Conservation (phyloP, 2,797 vertebrate species). For the Benthosema pterotum region DNA sequence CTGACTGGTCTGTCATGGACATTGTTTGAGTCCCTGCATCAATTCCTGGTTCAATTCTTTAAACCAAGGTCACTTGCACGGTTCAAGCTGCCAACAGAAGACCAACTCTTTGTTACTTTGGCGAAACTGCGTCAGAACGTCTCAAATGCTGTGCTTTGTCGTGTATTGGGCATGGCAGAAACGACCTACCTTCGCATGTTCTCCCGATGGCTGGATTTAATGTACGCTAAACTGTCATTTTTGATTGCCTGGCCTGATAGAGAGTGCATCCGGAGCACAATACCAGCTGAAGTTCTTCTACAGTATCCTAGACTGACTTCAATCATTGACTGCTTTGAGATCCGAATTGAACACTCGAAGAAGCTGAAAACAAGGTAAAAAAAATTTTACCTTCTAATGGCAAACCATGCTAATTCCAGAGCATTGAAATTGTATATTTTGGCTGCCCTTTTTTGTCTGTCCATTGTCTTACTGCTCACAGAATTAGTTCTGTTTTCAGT, state of each 20-base stretch:
- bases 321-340: slow-evolving; percentile 1
- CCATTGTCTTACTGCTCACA: too few species aligned
- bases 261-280: not conserved
- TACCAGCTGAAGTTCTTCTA: slow-evolving; percentile 2
- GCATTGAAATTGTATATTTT: too few species aligned
- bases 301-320: slow-evolving; percentile 4
- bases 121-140: slow-evolving; percentile 1
- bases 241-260: slow-evolving; percentile 3
- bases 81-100: not conserved
- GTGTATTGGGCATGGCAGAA: not conserved
- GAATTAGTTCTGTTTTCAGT: not conserved
- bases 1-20: not conserved
- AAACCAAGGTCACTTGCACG: not conserved
- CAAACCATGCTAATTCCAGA: not conserved
- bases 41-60: not conserved
- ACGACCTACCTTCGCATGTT: not conserved
- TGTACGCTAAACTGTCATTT: not conserved
- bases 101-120: not conserved
- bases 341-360: not conserved
- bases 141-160: not conserved
- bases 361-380: not conserved
- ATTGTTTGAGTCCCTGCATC: slow-evolving; percentile 1
- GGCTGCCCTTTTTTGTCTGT: too few species aligned
- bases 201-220: slow-evolving; percentile 1
- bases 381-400: not conserved